Evolutionary conservation across 2,113 vertebrate species (phyloP).

Genomic region (Phrynosoma platyrhinos): DNA sequence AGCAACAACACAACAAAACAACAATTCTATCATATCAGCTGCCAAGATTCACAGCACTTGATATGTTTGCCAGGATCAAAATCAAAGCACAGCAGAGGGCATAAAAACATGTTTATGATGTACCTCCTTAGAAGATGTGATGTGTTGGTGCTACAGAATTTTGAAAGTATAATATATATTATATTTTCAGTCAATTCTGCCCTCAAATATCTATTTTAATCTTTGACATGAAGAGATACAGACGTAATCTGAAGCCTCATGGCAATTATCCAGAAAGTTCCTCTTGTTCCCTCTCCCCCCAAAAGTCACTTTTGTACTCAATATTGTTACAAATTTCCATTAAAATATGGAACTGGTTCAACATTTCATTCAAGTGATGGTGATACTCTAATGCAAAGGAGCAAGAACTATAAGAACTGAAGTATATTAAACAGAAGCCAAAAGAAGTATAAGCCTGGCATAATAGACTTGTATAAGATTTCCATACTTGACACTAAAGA

Average conservation of each 20-base stretch:
- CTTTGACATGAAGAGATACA: slow-evolving; percentile 3
- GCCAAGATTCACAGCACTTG: neutral
- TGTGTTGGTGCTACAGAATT: neutral
- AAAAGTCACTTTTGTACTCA: slow-evolving; percentile 27
- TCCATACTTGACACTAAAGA: neutral
- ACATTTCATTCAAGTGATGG: slow-evolving; percentile 31
- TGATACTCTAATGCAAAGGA: slow-evolving; percentile 15
- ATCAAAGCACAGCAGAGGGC: neutral
- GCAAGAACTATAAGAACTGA: slow-evolving; percentile 5
- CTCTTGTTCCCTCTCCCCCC: too few species aligned
- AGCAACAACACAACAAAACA: slow-evolving; percentile 5
- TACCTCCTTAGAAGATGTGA: neutral
- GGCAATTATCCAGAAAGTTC: slow-evolving; percentile 8
- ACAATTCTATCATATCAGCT: neutral
- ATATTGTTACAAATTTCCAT: slow-evolving; percentile 34
- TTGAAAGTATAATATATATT: slow-evolving; percentile 3
- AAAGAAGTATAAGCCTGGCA: neutral
- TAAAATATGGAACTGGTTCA: slow-evolving; percentile 46
- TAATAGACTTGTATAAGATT: neutral
- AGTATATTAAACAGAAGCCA: slow-evolving; percentile 32
- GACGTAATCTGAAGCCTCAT: neutral
- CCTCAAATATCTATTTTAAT: slow-evolving; percentile 28
- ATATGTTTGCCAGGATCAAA: neutral
- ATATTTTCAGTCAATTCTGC: neutral
- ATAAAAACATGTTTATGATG: neutral